Conservation (phyloP, 2,113 vertebrate genomes). For the Stigmatopora nigra region DNA sequence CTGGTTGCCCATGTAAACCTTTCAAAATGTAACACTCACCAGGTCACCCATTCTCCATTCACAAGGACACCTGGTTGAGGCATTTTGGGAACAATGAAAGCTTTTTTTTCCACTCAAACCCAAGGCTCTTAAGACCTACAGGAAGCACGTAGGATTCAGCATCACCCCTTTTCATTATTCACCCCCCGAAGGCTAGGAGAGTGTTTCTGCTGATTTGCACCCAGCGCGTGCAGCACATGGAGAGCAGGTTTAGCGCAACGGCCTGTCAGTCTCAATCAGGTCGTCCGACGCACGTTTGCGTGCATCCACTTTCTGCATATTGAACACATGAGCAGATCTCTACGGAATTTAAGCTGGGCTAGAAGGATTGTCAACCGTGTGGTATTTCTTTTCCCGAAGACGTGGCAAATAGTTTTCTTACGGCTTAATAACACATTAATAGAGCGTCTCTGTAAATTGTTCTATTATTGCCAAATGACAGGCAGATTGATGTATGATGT, state of each 20-base stretch:
- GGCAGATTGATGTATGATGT: background rate
- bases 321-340: background rate
- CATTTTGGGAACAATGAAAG: constrained; percentile 35
- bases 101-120: constrained; percentile 4
- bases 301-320: background rate
- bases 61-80: constrained; percentile 36
- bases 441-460: no score
- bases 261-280: constrained; percentile 32
- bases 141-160: constrained; percentile 34
- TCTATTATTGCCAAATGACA: background rate
- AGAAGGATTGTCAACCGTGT: background rate
- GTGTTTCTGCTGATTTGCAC: background rate
- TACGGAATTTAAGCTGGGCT: background rate
- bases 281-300: constrained; percentile 1
- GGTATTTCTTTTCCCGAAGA: background rate
- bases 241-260: constrained; percentile 14
- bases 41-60: constrained; percentile 26
- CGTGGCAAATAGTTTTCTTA: background rate
- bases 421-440: background rate
- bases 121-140: constrained; percentile 12
- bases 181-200: constrained; percentile 11
- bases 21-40: constrained; percentile 44
- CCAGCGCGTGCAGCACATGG: constrained; percentile 17
- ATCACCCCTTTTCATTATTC: constrained; percentile 31
- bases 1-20: constrained; percentile 2